Base-by-base conservation (phyloP, 1,140 invertebrate genomes). In the Drosophila mayri region DNA sequence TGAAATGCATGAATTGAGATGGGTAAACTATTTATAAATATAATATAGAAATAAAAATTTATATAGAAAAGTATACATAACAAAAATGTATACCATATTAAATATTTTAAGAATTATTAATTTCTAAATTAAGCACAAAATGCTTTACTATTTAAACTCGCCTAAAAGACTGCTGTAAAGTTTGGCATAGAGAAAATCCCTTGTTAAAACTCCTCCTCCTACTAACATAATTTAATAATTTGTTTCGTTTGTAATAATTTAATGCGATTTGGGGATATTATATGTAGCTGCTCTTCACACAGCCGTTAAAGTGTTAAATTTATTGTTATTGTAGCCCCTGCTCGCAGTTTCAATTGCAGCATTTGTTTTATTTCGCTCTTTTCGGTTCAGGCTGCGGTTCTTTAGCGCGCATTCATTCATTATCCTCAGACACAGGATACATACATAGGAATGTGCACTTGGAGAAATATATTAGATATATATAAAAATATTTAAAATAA, bases 271-370 rank as follows among this genome's bases (percentile, higher is more conserved):
- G 22, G 25, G 67, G 16, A 38, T 49, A 41, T 60, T 59, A 59
- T 35, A 59, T 37, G 16, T 32, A 37, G 18, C 66, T 25, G 22
- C 49, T 79, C 58, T 79, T 80, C 75, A 66, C 76, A 75, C 74
- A 73, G 54, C 78, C 71, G 85, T 90, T 90, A 90, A 90, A 90
- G 81, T 90, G 85, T 90, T 90, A 79, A 90, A 90, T 90, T 90
- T 90, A 90, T 90, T 85, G 77, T 73, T 79, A 73, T 79, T 73
- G 76, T 67, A 60, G 68, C 67, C 77, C 14, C 52, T 73, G 61
- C 20, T 61, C 41, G 41, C 63, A 35, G 63, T 72, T 60, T 32
- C 72, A 84, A 76, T 82, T 77, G 79, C 79, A 88, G 73, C 88
- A 88, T 87, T 88, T 87, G 84, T 79, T 87, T 76, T 76, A 54